Conservation (phyloP, 1,140 invertebrate species). For the Samia ricini region DNA sequence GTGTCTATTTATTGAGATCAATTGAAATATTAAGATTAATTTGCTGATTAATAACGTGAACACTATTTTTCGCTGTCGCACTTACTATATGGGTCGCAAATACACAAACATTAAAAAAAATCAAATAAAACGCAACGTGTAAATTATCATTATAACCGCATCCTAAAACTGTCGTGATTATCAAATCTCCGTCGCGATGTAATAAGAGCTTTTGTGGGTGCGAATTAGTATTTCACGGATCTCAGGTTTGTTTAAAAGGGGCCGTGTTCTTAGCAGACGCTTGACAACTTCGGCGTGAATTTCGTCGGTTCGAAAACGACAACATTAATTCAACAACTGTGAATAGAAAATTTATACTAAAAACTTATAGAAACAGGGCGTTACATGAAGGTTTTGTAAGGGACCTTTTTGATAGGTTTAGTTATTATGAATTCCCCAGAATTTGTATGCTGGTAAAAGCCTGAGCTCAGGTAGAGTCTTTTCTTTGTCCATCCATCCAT, state of each 20-base stretch:
- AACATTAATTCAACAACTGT: not conserved
- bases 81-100: too few species aligned
- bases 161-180: constrained; percentile 35
- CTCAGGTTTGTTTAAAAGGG: constrained; percentile 22
- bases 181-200: constrained; percentile 23
- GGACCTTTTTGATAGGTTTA: too few species aligned
- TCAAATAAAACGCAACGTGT: not conserved
- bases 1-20: too few species aligned
- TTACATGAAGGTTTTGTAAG: too few species aligned
- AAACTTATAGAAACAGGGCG: too few species aligned
- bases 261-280: constrained; percentile 1
- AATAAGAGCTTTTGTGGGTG: constrained; percentile 35
- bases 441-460: too few species aligned
- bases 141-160: constrained; percentile 3
- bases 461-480: too few species aligned
- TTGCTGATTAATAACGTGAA: too few species aligned
- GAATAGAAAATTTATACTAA: not conserved
- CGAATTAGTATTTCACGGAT: constrained; percentile 40
- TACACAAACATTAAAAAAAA: not conserved
- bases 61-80: too few species aligned
- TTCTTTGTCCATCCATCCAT: too few species aligned
- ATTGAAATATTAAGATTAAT: too few species aligned
- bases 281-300: constrained; percentile 31
- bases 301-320: constrained; percentile 21
- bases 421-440: too few species aligned